These are phyloP conservation scores for Sipunculus nudus DNA, from an alignment of 2,888 invertebrate species.

Conservation along the genomic window DNA sequence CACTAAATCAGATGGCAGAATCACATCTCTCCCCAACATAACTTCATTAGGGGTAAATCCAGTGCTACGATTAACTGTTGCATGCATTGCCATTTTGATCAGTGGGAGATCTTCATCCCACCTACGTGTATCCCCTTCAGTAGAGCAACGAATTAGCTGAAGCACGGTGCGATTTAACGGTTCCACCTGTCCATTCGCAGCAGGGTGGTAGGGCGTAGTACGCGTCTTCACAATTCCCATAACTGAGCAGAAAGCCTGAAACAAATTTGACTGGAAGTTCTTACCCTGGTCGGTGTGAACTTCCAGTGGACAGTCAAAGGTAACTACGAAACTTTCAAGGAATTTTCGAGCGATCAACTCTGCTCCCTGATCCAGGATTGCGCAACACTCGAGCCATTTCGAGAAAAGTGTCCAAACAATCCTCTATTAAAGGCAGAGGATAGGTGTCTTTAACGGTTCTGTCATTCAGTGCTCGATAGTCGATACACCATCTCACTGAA, in stretches of 20 bases:
- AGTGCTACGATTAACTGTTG: no score
- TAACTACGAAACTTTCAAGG: neutral
- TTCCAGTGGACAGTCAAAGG: neutral
- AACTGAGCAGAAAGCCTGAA: neutral
- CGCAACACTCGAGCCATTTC: neutral
- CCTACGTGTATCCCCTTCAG: no score
- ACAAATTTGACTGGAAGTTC: neutral
- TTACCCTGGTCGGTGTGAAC: neutral
- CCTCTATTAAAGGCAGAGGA: no score
- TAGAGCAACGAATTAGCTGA: no score
- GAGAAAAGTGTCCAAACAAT: neutral
- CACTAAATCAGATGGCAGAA: no score
- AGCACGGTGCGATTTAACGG: no score
- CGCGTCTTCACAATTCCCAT: neutral
- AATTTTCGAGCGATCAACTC: neutral
- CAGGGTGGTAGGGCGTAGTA: neutral
- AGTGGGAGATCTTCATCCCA: no score
- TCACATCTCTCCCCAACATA: no score
- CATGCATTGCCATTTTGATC: no score
- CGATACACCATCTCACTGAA: neutral
- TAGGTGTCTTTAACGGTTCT: no score
- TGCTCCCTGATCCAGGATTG: neutral
- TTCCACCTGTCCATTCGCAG: slow-evolving; percentile 3
- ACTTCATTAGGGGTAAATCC: no score
- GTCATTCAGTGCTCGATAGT: no score